phyloP scores from a whole-genome alignment of 2,888 invertebrate genomes.

The Limenitis camilla region DNA sequence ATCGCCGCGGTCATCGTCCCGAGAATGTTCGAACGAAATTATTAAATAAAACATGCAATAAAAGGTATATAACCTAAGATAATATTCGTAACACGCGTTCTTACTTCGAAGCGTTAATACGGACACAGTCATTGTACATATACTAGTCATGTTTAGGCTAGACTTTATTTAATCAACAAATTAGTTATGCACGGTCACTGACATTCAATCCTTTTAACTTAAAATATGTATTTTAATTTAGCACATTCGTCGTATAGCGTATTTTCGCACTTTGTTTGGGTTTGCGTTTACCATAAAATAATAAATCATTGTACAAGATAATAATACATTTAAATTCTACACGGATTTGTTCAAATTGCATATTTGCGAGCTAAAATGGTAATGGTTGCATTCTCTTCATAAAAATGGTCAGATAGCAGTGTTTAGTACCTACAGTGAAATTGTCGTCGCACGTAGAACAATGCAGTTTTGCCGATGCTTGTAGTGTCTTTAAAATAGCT shows the following conservation, averaged over 20 bases:
- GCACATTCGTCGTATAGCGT: constrained; percentile 7
- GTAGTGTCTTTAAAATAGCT: constrained; percentile 18
- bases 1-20: constrained; percentile 17
- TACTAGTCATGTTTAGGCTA: constrained; percentile 15
- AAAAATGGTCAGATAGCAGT: constrained; percentile 33
- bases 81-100: not conserved
- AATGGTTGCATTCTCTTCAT: constrained; percentile 40
- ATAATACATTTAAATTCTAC: constrained; percentile 16
- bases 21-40: constrained; percentile 5
- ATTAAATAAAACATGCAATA: constrained; percentile 2
- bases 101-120: not conserved
- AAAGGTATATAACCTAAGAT: not conserved
- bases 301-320: constrained; percentile 8
- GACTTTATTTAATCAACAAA: constrained; percentile 26
- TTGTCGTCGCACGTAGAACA: constrained; percentile 37
- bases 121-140: constrained; percentile 10
- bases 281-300: constrained; percentile 7
- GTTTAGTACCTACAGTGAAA: constrained; percentile 33
- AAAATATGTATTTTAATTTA: constrained; percentile 13
- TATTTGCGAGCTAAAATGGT: constrained; percentile 40
- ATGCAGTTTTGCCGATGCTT: constrained; percentile 23
- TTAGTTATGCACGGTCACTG: constrained; percentile 26
- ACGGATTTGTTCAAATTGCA: constrained; percentile 27
- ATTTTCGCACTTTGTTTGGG: constrained; percentile 5
- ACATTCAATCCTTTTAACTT: constrained; percentile 18